Percentiles rank a stretch among this genome's conserved stretches.
Evolutionary conservation across 2,113 vertebrate genomes (phyloP).

Genomic region (Halcyon malimbica): DNA sequence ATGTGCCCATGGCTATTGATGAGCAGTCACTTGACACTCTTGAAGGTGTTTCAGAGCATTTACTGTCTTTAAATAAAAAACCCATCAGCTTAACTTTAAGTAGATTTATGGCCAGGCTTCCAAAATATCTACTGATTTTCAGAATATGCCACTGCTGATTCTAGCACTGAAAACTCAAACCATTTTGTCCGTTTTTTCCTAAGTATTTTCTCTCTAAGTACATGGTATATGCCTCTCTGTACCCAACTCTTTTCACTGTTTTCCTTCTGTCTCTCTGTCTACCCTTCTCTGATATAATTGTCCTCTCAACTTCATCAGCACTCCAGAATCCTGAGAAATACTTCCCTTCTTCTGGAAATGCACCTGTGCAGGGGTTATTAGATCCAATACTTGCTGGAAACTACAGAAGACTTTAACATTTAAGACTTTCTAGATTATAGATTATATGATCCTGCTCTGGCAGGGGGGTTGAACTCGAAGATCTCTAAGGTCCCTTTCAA

Average conservation of each 20-base stretch:
- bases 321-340: background rate
- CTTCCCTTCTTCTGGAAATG: background rate
- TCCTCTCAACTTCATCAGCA: background rate
- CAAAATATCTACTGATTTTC: background rate
- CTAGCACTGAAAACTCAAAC: background rate
- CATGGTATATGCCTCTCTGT: background rate
- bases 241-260: background rate
- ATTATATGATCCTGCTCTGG: no score
- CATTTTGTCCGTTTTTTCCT: background rate
- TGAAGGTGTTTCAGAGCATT: background rate
- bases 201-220: background rate
- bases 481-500: no score
- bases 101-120: background rate
- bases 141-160: background rate
- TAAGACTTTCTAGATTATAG: no score
- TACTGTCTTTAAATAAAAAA: background rate
- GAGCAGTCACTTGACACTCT: background rate
- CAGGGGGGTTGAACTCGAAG: no score
- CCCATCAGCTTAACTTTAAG: background rate
- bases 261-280: background rate
- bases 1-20: background rate
- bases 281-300: background rate
- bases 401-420: background rate
- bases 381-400: background rate
- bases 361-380: background rate